Evolutionary conservation across 2,113 vertebrate species (phyloP), one percentile per base, ranked within the genome.

Genomic region (Zootoca vivipara): DNA sequence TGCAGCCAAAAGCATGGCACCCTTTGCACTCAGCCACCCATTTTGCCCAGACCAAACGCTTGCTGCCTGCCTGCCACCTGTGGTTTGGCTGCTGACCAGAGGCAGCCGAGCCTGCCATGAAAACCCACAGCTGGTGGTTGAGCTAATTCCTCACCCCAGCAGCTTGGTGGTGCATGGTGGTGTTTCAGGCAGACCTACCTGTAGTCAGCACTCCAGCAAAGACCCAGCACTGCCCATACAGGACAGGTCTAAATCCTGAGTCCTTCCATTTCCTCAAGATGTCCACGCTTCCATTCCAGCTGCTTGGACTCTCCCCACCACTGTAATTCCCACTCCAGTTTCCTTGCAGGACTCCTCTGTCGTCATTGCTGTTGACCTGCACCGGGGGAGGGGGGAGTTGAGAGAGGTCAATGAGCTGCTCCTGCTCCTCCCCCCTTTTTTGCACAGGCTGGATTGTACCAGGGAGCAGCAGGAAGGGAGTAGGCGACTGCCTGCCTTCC

Each of bases 141-240:
- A n/a, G 78, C 78, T n/a, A 56, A 30, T 16, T 7, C 8, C 78
- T 64, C 33, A 5, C 4, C 9, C 33, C 20, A 4, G 78, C 79
- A 26, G 1, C 40, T 12, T 3, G 7, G 20, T n/a, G 16, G 62
- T 12, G 10, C n/a, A 22, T 18, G 10, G 6, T 9, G 18, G 8
- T 7, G 4, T 16, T 0, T 0, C 82, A 18, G 73, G 56, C 58
- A 85, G 89, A 74, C 64, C 35, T 95, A 97, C 97, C 97, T 96
- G 97, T 97, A 82, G 95, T 97, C 81, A 97, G 38, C 5, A 97
- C 96, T 0, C 97, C 97, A 26, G 96, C 97, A 93, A 97, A 98
- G 87, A 98, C 97, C 97, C 97, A 98, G 73, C 97, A 98, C 30
- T 98, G 97, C 82, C 97, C 97, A 5, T 85, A 98, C 87, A 67